A percentile compares a stretch with the other conserved stretches of the same genome.
These are phyloP conservation scores for Campylomormyrus numenius DNA, from an alignment of 2,113 vertebrate species.

Conservation along the genomic window DNA sequence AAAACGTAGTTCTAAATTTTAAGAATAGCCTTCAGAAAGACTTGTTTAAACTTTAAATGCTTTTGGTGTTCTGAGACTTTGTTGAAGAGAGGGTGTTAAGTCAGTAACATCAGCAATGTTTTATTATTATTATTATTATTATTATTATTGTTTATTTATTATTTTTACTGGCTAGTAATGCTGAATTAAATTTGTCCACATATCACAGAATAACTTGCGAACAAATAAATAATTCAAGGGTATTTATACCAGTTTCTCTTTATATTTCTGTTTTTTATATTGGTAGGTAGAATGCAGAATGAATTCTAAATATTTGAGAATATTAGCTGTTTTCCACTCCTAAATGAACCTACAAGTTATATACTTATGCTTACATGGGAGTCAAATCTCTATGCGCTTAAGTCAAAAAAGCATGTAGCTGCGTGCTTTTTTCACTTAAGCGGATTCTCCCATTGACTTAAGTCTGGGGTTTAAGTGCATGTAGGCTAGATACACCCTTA, in stretches of 20 bases:
- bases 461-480: background rate
- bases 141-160: background rate
- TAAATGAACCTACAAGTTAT: background rate
- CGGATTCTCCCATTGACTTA: background rate
- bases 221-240: background rate
- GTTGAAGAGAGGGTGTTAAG: background rate
- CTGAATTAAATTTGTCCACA: constrained; percentile 28
- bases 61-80: background rate
- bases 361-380: background rate
- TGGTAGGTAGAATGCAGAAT: background rate
- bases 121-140: background rate
- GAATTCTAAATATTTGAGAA: background rate
- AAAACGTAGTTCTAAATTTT: constrained; percentile 17
- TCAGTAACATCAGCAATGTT: background rate
- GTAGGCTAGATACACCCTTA: background rate
- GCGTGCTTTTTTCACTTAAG: background rate
- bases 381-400: background rate
- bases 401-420: background rate
- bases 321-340: background rate
- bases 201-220: background rate
- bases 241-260: background rate
- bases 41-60: background rate
- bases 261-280: background rate
- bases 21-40: constrained; percentile 27
- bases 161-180: constrained; percentile 14